These are phyloP conservation scores for Alethe diademata DNA, from an alignment of 2,113 vertebrate genomes.

Conservation along the genomic window DNA sequence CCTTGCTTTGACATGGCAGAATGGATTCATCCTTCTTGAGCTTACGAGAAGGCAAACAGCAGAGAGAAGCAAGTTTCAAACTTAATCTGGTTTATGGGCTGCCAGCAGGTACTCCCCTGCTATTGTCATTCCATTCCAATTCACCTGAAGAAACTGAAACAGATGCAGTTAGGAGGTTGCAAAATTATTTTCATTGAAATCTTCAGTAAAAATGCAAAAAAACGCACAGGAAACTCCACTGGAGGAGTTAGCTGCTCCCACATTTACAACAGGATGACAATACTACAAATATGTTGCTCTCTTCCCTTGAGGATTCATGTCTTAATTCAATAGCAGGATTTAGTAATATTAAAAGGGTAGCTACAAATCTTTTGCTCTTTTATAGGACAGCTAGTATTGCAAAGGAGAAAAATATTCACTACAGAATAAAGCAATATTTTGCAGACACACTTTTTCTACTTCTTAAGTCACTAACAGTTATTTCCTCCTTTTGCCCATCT, in stretches of 20 bases:
- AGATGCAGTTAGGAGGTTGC: background rate
- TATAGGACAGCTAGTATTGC: background rate
- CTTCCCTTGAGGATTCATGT: background rate
- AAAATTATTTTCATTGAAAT: background rate
- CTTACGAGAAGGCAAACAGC: background rate
- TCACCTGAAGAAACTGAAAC: background rate
- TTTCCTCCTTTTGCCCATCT: background rate
- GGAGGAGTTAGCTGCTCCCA: background rate
- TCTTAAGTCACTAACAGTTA: background rate
- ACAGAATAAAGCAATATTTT: background rate
- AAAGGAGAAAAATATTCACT: background rate
- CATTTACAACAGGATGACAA: background rate
- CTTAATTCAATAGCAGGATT: background rate
- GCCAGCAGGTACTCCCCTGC: background rate
- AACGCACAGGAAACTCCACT: background rate
- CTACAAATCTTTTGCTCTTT: background rate
- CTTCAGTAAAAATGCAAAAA: background rate
- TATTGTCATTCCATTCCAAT: background rate
- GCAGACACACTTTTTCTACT: background rate
- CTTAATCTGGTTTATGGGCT: background rate
- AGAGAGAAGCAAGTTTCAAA: background rate
- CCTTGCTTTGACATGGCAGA: background rate
- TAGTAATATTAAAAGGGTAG: background rate
- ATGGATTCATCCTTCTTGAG: background rate
- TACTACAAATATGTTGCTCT: background rate